Base-by-base conservation (phyloP, 2,888 invertebrate genomes). In the Zygaena filipendulae region DNA sequence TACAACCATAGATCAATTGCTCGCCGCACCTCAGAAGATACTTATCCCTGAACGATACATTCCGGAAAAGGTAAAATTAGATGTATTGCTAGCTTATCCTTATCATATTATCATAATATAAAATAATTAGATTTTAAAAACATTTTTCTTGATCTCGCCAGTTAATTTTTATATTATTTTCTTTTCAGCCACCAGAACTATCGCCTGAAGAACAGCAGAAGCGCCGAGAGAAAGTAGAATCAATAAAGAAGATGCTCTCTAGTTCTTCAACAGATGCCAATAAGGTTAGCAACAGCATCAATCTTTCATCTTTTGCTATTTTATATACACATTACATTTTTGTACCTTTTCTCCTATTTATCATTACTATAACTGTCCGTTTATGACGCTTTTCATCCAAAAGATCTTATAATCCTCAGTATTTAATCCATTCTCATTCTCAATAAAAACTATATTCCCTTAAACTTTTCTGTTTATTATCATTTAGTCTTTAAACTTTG, bases 41-140 rank as follows among this genome's bases (percentile, higher is more conserved):
- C 81, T 89, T 36, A 95, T 95, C 48, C 95, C 95, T 0, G 95
- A 95, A 70, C 83, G 95, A 42, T 95, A 95, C 53, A 89, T 95
- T 45, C 94, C 95, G 11, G 95, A 95, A 62, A 90, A 91, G 80
- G 87, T 91, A 44, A 51, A 46, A 39, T 21, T 16, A 25, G n/a
- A n/a, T n/a, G n/a, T n/a, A n/a, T n/a, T n/a, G n/a, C n/a, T n/a
- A n/a, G n/a, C n/a, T n/a, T n/a, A n/a, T n/a, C n/a, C n/a, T n/a
- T n/a, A n/a, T n/a, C n/a, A n/a, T n/a, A n/a, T n/a, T n/a, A n/a
- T n/a, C n/a, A n/a, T n/a, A n/a, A n/a, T n/a, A n/a, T n/a, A n/a
- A n/a, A n/a, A n/a, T n/a, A n/a, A n/a, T n/a, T n/a, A n/a, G n/a
- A n/a, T n/a, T n/a, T n/a, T n/a, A n/a, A n/a, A n/a, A n/a, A n/a